Conservation (phyloP, 2,113 vertebrate species). For the Bubo bubo region DNA sequence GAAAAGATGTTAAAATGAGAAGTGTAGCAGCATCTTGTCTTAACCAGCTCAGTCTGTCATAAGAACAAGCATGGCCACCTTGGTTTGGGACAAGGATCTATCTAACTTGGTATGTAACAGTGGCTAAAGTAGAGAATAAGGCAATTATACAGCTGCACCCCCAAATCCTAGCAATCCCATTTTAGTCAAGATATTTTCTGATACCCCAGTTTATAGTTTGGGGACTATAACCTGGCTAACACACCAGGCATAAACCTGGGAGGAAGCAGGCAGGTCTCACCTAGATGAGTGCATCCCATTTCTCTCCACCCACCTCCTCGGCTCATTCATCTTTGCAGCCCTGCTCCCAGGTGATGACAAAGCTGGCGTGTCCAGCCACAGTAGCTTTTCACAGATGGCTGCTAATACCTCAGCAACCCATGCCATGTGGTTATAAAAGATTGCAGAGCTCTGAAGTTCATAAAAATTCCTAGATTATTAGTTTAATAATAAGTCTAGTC, state of each 20-base stretch:
- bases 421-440: slow-evolving; percentile 1
- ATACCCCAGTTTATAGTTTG: neutral
- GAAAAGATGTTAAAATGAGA: neutral
- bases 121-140: neutral
- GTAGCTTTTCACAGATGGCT: neutral
- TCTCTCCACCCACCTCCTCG: neutral
- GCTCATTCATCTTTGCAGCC: neutral
- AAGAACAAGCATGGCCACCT: neutral
- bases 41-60: neutral
- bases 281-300: neutral
- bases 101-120: no score
- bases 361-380: neutral
- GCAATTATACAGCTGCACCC: neutral
- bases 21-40: neutral
- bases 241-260: neutral
- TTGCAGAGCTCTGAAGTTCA: slow-evolving; percentile 22
- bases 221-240: neutral
- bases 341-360: neutral
- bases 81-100: neutral
- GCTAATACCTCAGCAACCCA: neutral
- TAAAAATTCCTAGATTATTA: slow-evolving; percentile 49
- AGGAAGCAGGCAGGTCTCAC: neutral
- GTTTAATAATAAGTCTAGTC: slow-evolving; percentile 35
- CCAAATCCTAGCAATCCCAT: neutral
- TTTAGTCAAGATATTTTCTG: neutral